Evolutionary conservation across 1,140 invertebrate genomes (phyloP), one percentile per base, ranked within the genome.

Genomic region (Oryzaephilus surinamensis): DNA sequence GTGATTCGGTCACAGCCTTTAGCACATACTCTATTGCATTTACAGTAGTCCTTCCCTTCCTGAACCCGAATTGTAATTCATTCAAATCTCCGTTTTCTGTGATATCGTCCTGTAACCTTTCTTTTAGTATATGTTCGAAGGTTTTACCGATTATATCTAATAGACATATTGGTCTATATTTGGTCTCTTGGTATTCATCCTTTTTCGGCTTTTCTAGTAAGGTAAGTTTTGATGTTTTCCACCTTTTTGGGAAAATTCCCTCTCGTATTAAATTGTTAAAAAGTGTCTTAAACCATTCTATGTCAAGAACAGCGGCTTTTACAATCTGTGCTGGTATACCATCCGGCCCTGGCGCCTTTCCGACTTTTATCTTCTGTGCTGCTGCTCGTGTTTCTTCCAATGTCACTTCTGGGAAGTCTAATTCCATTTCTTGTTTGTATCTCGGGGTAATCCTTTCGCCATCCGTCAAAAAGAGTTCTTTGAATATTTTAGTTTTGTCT

Each of bases 81-180:
- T n/a, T 38, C 8, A 21, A 2, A 21, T 18, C 17, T 31, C 26
- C n/a, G 10, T 2, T n/a, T n/a, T n/a, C n/a, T 1, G 31, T 16
- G 2, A 38, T 11, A 7, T 43, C 34, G 4, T 32, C n/a, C 6
- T 30, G 4, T 8, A 43, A 28, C 12, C 41, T 37, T 1, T 32
- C 10, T 16, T 29, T 29, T 21, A 43, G 23, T 1, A 43, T 7
- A 10, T 19, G 23, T 38, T 43, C 34, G 6, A 23, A 23, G 0
- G 26, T 7, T 24, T 43, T 43, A 3, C 16, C 34, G 2, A 37
- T 4, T 1, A 31, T 26, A 4, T 43, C 32, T 15, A 43, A 21
- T 8, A 43, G 41, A 16, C 41, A 43, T 1, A 43, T 43, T 4
- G 41, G 41, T 8, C 41, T 37, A 15, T 38, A 43, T 12, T 19